Evolutionary conservation across 2,113 vertebrate species (phyloP), one percentile per base, ranked within the genome.

Genomic region (Phrynosoma platyrhinos): DNA sequence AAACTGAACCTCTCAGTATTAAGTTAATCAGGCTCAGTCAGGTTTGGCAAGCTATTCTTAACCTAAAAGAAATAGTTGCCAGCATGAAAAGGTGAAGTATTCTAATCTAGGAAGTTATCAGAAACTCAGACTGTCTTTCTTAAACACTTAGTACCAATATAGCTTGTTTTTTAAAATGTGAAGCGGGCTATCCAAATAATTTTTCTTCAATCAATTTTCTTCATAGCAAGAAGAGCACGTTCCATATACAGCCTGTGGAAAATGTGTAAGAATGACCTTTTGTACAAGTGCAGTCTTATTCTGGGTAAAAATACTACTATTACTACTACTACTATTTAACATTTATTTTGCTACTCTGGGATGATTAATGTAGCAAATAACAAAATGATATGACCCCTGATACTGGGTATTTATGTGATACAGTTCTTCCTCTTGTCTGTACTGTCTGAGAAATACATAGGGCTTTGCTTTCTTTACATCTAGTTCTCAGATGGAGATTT

Each of bases 241-340:
- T 74, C 98, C 98, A 0, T 98, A 97, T 74, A 98, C 98, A 30
- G 6, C 96, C 58, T 99, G 97, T 89, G 98, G 98, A 91, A 98
- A 97, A 89, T 99, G 98, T 21, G 2, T 99, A 72, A 96, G 98
- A n/a, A 78, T 98, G 79, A 94, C 98, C 2, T 95, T 98, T 66
- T 98, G 98, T 91, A 96, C 98, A 1, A 97, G 98, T n/a, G 98
- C 98, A 1, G 98, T 99, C 84, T 82, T 99, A 8, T 99, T 99
- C 95, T 98, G 98, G 98, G 98, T 99, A 98, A 97, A 91, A 72
- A 80, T 47, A n/a, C 27, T 69, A 74, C 52, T 30, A 8, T 6
- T 47, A 74, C 52, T 30, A 8, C 9, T 9, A 66, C 13, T 76
- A 32, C 27, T 66, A 9, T 25, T 76, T n/a, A 64, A 30, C 25